A percentile compares a stretch with the other conserved stretches of the same genome.
phyloP scores from a whole-genome alignment of 1,140 invertebrate species.

The Homalodisca vitripennis region DNA sequence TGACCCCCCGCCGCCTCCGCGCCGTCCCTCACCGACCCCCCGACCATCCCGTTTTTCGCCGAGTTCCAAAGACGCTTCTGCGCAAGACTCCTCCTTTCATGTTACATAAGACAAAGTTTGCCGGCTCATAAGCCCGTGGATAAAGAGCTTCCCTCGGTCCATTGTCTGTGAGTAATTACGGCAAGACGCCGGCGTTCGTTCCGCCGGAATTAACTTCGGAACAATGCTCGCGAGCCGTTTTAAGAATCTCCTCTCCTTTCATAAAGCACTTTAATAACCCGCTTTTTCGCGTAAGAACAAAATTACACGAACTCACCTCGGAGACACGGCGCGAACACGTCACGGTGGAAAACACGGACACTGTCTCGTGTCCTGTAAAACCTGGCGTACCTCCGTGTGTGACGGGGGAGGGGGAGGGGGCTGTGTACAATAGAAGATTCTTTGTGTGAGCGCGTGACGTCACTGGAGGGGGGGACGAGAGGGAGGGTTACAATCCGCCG shows the following conservation, averaged over 20 bases:
- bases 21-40: no score
- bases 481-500: conserved; percentile 7
- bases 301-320: not conserved
- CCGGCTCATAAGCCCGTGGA: conserved; percentile 3
- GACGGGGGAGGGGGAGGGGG: conserved; percentile 1
- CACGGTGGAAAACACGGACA: no score
- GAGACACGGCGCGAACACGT: not conserved
- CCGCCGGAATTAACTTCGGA: not conserved
- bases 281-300: not conserved
- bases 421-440: no score
- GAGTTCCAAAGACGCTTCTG: conserved; percentile 5
- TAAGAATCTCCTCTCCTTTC: conserved; percentile 2
- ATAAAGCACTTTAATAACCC: not conserved
- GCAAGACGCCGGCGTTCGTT: not conserved
- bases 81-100: conserved; percentile 14
- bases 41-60: not conserved
- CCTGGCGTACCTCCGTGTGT: no score
- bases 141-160: conserved; percentile 14
- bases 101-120: not conserved
- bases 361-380: no score
- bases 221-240: conserved; percentile 10
- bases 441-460: no score
- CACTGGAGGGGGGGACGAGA: not conserved
- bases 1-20: no score
- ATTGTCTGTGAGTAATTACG: conserved; percentile 11